Base-by-base conservation (phyloP, 2,113 vertebrate genomes). In the Salvator merianae region DNA sequence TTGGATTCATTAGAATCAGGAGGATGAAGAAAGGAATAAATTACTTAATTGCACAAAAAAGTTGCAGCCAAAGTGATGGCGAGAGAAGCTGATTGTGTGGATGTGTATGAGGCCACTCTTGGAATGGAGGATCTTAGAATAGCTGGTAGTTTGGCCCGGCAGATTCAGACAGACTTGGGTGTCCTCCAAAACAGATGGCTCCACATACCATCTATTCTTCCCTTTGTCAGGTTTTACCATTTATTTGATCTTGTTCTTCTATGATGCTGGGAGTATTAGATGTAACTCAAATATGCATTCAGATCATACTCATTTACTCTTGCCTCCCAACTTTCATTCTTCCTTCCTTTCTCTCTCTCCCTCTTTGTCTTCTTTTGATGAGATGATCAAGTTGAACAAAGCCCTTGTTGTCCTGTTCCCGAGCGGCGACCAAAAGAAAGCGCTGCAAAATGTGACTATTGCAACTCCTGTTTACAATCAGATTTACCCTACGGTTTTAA, bases 41-140 rank as follows among this genome's bases (percentile, higher is more conserved):
- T 99, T 98, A 99, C 98, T 99, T 99, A 99, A 99, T 99, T 99
- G 98, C 97, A 97, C 97, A 97, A 98, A 98, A 98, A 98, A 98
- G 97, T 97, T 97, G 97, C 97, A 97, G 97, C 96, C 96, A 96
- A 97, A 97, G 97, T 97, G 95, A 94, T 96, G 96, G 97, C 93
- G 96, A 96, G 96, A 96, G 95, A 96, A 95, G 93, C 95, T 96
- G 96, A 97, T 97, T 97, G 97, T 97, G 97, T 96, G 95, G 97
- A 96, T 97, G 95, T 93, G 96, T 91, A 97, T 97, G 96, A 96
- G 97, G 96, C 97, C 97, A 97, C 97, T 98, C 97, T 97, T 97
- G 97, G 97, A 98, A 98, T 98, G 97, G 97, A 96, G 97, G 97
- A 98, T 98, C 98, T 98, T 98, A 98, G 98, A 98, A 99, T 97